These are phyloP conservation scores for Drosophila prolongata DNA, from an alignment of 2,888 invertebrate genomes.

Conservation along the genomic window DNA sequence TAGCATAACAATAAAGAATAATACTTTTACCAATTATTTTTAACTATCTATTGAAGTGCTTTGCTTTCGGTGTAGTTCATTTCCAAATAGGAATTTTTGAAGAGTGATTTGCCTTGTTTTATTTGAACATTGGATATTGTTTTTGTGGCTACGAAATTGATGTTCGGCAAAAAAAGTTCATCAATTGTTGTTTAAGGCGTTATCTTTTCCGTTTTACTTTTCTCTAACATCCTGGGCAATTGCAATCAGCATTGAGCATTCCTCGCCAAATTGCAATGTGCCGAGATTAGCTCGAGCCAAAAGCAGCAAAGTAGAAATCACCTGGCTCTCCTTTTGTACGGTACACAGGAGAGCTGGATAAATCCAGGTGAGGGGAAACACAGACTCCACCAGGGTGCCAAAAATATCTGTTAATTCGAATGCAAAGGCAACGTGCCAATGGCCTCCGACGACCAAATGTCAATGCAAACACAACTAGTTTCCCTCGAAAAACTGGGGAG, in stretches of 20 bases:
- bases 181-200: not conserved
- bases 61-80: not conserved
- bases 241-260: constrained; percentile 36
- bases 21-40: too few species aligned
- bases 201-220: not conserved
- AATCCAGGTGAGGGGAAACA: not conserved
- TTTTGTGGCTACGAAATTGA: constrained; percentile 7
- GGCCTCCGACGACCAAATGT: constrained; percentile 63
- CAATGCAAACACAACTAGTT: constrained; percentile 68
- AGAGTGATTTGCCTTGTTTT: not conserved
- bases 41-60: not conserved
- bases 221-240: constrained; percentile 5
- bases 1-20: too few species aligned
- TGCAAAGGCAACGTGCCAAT: constrained; percentile 78
- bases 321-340: constrained; percentile 48
- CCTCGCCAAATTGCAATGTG: constrained; percentile 65
- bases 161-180: not conserved
- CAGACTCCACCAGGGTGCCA: constrained; percentile 58
- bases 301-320: constrained; percentile 5
- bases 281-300: constrained; percentile 61
- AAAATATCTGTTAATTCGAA: constrained; percentile 80
- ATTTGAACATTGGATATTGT: constrained; percentile 3
- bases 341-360: constrained; percentile 5
- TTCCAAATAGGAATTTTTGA: not conserved
- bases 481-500: not conserved